A percentile compares a stretch with the other conserved stretches of the same genome.
These are phyloP conservation scores for Daubentonia madagascariensis DNA, from an alignment of 2,113 vertebrate genomes.

Conservation along the genomic window DNA sequence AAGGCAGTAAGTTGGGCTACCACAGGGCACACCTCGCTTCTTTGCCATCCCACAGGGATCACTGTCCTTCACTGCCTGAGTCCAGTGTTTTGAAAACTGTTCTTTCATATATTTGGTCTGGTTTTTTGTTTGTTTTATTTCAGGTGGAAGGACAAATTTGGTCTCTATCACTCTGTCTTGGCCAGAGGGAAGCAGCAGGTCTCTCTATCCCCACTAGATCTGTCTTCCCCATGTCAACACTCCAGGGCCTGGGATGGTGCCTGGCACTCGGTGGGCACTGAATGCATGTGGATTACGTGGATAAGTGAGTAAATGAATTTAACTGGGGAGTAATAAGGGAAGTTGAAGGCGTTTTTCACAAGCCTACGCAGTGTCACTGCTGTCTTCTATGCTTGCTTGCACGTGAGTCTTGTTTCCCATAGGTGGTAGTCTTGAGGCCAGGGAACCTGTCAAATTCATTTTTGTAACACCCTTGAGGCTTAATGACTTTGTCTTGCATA, in stretches of 20 bases:
- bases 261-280: rapidly evolving
- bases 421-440: rapidly evolving
- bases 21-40: rapidly evolving
- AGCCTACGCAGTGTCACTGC: rapidly evolving
- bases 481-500: not conserved
- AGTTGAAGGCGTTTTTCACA: rapidly evolving
- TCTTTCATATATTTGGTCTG: rapidly evolving
- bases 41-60: not conserved
- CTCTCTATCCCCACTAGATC: rapidly evolving
- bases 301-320: rapidly evolving
- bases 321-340: not conserved
- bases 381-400: rapidly evolving
- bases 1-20: rapidly evolving
- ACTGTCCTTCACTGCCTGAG: rapidly evolving
- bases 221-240: rapidly evolving
- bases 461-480: not conserved
- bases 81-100: rapidly evolving
- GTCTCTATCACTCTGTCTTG: not conserved
- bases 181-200: not conserved
- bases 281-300: rapidly evolving
- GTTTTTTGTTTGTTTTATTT: not conserved
- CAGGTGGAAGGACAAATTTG: too few species aligned
- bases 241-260: rapidly evolving
- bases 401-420: not conserved
- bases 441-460: not conserved